These are phyloP conservation scores for Eustalomyia histrio DNA, from an alignment of 2,888 invertebrate genomes.

Conservation along the genomic window DNA sequence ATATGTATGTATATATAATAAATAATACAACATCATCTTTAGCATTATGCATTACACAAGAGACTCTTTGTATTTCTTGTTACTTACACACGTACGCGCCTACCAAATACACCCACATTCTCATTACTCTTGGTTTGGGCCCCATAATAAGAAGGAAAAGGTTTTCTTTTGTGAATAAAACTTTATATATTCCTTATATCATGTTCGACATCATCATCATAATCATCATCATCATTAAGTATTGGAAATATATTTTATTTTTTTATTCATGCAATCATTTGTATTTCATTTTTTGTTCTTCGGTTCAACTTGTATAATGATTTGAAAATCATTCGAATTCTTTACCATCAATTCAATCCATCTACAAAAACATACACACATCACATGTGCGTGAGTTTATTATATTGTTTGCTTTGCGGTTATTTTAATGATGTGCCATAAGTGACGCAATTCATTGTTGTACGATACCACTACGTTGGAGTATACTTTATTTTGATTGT, in stretches of 20 bases:
- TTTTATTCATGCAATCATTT: slow-evolving; percentile 24
- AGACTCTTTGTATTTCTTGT: slow-evolving; percentile 20
- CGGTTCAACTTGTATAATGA: slow-evolving; percentile 26
- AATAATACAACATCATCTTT: slow-evolving; percentile 21
- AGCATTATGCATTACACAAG: slow-evolving; percentile 22
- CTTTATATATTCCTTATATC: not conserved
- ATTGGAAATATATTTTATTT: slow-evolving; percentile 18
- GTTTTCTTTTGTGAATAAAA: slow-evolving; percentile 5
- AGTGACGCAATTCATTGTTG: slow-evolving; percentile 65
- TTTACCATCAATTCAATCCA: slow-evolving; percentile 11
- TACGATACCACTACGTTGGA: slow-evolving; percentile 35
- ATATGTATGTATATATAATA: no score
- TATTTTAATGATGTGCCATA: slow-evolving; percentile 68
- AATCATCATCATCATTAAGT: slow-evolving; percentile 16
- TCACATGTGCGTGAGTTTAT: slow-evolving; percentile 62
- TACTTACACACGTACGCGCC: slow-evolving; percentile 55
- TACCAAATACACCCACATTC: slow-evolving; percentile 10
- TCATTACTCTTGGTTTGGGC: slow-evolving; percentile 15
- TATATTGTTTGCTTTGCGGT: slow-evolving; percentile 64
- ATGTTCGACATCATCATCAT: slow-evolving; percentile 23
- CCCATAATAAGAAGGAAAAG: not conserved
- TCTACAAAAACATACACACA: slow-evolving; percentile 12
- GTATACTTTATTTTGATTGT: no score
- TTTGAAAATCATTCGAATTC: slow-evolving; percentile 51
- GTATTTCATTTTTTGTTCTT: not conserved